These are phyloP conservation scores for Drosophila arawakana DNA, from an alignment of 1,140 invertebrate genomes.

Conservation along the genomic window DNA sequence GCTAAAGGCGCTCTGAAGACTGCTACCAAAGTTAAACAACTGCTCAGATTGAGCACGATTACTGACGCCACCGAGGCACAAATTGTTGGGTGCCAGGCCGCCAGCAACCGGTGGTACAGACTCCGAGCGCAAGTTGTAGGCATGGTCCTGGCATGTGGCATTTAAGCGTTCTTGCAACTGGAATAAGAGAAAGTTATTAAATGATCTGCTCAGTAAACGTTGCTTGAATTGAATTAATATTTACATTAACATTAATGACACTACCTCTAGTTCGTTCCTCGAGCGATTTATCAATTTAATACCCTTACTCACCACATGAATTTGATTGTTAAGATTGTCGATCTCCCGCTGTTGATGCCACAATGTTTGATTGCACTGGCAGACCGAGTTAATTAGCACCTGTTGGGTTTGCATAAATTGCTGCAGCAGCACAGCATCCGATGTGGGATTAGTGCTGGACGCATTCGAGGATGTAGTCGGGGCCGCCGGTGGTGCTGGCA, in stretches of 20 bases:
- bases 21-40: constrained; percentile 50
- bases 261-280: not conserved
- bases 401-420: constrained; percentile 87
- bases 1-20: constrained; percentile 68
- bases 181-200: not conserved
- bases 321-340: constrained; percentile 79
- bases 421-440: constrained; percentile 84
- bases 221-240: not conserved
- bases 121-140: constrained; percentile 69
- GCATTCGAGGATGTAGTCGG: constrained; percentile 57
- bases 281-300: not conserved
- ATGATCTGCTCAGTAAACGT: not conserved
- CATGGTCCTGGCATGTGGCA: constrained; percentile 55
- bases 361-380: constrained; percentile 87
- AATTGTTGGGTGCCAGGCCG: constrained; percentile 63
- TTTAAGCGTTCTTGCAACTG: constrained; percentile 79
- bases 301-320: constrained; percentile 62
- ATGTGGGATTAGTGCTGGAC: constrained; percentile 45
- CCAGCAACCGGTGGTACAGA: constrained; percentile 69
- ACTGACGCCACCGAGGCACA: constrained; percentile 53
- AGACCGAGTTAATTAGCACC: constrained; percentile 87
- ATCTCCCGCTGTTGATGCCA: constrained; percentile 88
- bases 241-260: too few species aligned
- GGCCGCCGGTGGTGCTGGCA: constrained; percentile 25
- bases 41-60: constrained; percentile 81